phyloP scores from a whole-genome alignment of 2,888 invertebrate species.

The Drosophila mercatorum region DNA sequence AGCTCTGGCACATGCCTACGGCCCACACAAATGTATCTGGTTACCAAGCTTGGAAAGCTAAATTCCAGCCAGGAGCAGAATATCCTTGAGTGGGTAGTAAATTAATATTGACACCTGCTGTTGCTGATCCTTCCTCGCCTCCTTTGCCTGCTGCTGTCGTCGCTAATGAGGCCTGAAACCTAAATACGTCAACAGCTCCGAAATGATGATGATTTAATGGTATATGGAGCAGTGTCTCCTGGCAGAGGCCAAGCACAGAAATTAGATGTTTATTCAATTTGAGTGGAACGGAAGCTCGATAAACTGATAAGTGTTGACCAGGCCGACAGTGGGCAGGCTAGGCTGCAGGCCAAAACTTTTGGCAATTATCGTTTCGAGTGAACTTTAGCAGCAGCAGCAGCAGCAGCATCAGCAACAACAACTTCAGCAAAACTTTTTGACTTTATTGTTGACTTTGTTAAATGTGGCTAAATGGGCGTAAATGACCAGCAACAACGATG shows the following conservation, averaged over 20 bases:
- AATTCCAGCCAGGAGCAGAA: conserved; percentile 29
- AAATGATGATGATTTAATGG: conserved; percentile 60
- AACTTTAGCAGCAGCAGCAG: conserved; percentile 11
- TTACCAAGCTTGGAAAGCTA: background rate
- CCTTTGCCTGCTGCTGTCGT: conserved; percentile 11
- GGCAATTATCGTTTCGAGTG: conserved; percentile 43
- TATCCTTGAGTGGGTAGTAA: conserved; percentile 53
- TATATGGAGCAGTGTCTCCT: conserved; percentile 8
- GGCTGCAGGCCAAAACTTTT: conserved; percentile 24
- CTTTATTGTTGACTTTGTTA: conserved; percentile 79
- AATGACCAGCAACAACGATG: conserved; percentile 65
- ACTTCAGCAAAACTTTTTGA: conserved; percentile 57
- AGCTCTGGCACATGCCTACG: conserved; percentile 23
- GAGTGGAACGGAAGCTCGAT: conserved; percentile 27
- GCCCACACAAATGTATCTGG: conserved; percentile 3
- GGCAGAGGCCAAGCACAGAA: conserved; percentile 11
- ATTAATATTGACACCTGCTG: conserved; percentile 80
- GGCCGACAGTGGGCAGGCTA: background rate
- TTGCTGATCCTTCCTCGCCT: conserved; percentile 18
- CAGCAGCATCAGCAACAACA: conserved; percentile 2
- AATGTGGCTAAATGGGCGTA: conserved; percentile 79
- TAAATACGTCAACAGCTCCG: conserved; percentile 63
- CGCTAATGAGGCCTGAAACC: conserved; percentile 72
- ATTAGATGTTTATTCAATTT: conserved; percentile 29
- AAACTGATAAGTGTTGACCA: conserved; percentile 34